Conservation (phyloP, 2,888 invertebrate species). For the Archaeoteleia sp. region DNA sequence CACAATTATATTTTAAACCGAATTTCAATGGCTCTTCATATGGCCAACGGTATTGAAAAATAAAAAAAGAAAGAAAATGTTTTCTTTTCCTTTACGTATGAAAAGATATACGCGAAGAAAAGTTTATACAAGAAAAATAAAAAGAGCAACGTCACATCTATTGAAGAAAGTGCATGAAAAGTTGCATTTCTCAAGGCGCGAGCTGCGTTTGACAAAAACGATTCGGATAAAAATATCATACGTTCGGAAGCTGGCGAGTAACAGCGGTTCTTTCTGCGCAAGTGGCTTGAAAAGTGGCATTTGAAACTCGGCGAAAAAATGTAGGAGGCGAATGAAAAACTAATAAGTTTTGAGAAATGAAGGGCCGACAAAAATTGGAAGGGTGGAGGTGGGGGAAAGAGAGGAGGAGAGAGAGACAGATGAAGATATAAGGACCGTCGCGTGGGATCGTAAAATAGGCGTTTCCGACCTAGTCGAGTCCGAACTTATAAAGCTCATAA, state of each 20-base stretch:
- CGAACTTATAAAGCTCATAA: constrained; percentile 60
- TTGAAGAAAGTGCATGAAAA: constrained; percentile 41
- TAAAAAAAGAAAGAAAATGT: neutral
- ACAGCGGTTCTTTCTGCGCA: constrained; percentile 21
- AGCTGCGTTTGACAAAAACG: constrained; percentile 44
- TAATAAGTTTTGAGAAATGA: constrained; percentile 57
- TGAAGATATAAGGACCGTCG: constrained; percentile 52
- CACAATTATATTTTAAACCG: too few species aligned
- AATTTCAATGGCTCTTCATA: too few species aligned
- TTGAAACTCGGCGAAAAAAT: constrained; percentile 34
- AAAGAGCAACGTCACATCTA: constrained; percentile 25
- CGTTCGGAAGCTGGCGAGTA: constrained; percentile 14
- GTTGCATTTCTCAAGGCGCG: constrained; percentile 22
- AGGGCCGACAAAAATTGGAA: constrained; percentile 23
- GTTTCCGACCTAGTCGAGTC: constrained; percentile 53
- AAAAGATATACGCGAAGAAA: constrained; percentile 24
- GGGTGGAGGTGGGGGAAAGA: constrained; percentile 3
- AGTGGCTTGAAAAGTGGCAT: constrained; percentile 38
- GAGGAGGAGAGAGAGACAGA: constrained; percentile 33
- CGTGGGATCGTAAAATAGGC: constrained; percentile 55
- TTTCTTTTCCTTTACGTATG: constrained; percentile 1
- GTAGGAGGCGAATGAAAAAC: constrained; percentile 44
- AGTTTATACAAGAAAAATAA: constrained; percentile 25
- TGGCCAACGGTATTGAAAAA: too few species aligned
- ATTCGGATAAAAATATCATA: constrained; percentile 39